Evolutionary conservation across 2,888 invertebrate species (phyloP).

Genomic region (Orthonevra nobilis): DNA sequence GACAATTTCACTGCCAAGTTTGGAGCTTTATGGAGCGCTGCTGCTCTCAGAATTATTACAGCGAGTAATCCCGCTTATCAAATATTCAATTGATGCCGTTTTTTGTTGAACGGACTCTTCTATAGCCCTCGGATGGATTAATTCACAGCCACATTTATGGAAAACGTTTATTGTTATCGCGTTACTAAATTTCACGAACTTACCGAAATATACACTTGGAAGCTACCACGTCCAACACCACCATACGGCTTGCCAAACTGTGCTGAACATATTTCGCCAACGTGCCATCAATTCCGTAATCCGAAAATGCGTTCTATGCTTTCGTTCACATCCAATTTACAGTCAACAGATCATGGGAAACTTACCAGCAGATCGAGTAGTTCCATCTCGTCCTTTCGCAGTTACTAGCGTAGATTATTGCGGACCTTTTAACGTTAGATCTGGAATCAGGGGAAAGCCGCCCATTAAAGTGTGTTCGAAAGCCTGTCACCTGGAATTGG

Average conservation of each 20-base stretch:
- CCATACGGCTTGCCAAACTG: neutral
- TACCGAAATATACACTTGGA: neutral
- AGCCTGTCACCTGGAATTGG: neutral
- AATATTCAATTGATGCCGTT: neutral
- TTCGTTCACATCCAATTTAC: neutral
- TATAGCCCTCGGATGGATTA: neutral
- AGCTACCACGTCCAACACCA: neutral
- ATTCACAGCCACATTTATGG: neutral
- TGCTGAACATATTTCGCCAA: neutral
- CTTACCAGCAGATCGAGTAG: neutral
- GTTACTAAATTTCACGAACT: neutral
- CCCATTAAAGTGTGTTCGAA: neutral
- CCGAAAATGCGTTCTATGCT: neutral
- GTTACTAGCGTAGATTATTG: neutral
- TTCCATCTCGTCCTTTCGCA: neutral
- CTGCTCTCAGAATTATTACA: neutral
- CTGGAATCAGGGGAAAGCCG: neutral
- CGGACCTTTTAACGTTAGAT: neutral
- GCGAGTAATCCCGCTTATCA: too few relatives aligned
- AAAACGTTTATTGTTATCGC: neutral
- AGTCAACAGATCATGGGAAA: neutral
- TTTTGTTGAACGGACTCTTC: conserved; percentile 8
- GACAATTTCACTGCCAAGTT: neutral
- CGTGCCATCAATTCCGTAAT: neutral
- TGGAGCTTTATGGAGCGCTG: conserved; percentile 8